Percentiles rank a stretch among this genome's conserved stretches.
These are phyloP conservation scores for Temnothorax curvispinosus DNA, from an alignment of 1,140 invertebrate species.

Conservation along the genomic window DNA sequence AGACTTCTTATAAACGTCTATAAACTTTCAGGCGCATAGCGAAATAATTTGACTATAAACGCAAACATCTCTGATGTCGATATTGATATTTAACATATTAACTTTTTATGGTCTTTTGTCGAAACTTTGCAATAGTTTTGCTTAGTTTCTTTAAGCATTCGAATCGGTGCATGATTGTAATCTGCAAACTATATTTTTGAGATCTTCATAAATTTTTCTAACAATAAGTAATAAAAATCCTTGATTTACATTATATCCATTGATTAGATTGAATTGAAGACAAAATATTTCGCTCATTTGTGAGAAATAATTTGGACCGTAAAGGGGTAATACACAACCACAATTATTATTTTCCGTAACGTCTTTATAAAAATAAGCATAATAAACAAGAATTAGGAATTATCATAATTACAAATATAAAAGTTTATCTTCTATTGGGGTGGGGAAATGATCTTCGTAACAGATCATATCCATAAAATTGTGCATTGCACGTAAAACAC, in stretches of 20 bases:
- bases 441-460: neutral
- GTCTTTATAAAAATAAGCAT: neutral
- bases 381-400: neutral
- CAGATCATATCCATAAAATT: conserved; percentile 6
- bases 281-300: neutral
- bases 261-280: neutral
- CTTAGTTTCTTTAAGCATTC: neutral
- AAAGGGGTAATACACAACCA: neutral
- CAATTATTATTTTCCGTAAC: neutral
- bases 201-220: neutral
- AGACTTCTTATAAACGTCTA: neutral
- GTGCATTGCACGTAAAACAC: neutral
- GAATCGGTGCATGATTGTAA: neutral
- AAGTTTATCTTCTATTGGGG: neutral
- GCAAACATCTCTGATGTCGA: neutral
- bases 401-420: neutral
- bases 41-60: neutral
- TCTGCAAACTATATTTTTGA: neutral
- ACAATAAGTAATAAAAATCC: neutral
- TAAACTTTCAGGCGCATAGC: neutral
- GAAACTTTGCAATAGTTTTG: neutral
- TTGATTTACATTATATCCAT: neutral
- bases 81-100: neutral
- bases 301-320: neutral
- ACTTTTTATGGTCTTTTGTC: neutral